Conservation (phyloP, 1,140 invertebrate genomes). For the Drosophila auraria region DNA sequence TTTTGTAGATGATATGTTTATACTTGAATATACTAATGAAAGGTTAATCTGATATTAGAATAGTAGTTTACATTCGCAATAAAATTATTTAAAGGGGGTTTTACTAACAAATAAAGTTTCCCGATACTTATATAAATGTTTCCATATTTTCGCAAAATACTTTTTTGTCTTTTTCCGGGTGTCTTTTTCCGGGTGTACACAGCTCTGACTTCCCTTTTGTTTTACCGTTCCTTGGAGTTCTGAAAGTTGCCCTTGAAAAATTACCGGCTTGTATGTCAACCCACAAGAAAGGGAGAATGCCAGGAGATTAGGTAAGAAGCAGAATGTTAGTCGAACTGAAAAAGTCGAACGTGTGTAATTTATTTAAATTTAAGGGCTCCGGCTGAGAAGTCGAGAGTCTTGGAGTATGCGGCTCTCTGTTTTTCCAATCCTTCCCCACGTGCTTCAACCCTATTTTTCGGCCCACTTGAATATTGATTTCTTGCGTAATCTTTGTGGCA, state of each 20-base stretch:
- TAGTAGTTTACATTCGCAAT: too few species aligned
- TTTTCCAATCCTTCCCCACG: conserved; percentile 1
- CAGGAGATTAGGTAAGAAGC: conserved; percentile 26
- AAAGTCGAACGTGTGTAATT: conserved; percentile 81
- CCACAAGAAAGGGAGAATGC: conserved; percentile 14
- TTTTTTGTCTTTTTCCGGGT: neutral
- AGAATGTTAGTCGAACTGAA: conserved; percentile 40
- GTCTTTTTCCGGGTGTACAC: conserved; percentile 1
- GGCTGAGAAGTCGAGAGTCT: conserved; percentile 35
- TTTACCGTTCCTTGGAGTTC: conserved; percentile 57
- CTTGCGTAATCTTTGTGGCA: conserved; percentile 80
- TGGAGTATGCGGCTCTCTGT: conserved; percentile 43
- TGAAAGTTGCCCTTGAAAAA: conserved; percentile 79
- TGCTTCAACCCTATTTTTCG: conserved; percentile 59
- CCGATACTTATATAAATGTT: too few species aligned
- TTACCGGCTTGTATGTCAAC: conserved; percentile 75
- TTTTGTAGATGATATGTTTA: too few species aligned
- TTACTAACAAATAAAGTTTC: too few species aligned
- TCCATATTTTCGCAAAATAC: too few species aligned
- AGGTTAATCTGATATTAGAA: too few species aligned
- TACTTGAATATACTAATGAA: too few species aligned
- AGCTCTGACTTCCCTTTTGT: conserved; percentile 23
- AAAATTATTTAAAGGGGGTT: too few species aligned
- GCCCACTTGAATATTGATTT: conserved; percentile 79
- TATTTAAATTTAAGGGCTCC: conserved; percentile 75